Evolutionary conservation across 2,888 invertebrate genomes (phyloP), one percentile per base, ranked within the genome.

Genomic region (Yponomeuta plumbellus): DNA sequence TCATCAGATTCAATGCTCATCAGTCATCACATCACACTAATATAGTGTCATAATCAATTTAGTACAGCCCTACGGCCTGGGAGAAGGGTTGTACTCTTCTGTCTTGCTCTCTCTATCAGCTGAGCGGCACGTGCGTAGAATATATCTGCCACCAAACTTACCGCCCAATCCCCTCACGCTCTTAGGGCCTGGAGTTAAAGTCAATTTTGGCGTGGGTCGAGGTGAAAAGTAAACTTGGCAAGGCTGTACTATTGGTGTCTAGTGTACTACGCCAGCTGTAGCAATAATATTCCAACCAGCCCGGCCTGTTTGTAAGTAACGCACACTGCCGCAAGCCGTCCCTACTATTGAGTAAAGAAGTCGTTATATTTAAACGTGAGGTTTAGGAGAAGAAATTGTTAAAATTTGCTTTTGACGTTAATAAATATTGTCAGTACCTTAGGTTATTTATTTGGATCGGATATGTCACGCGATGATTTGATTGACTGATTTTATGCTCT

Each of bases 41-140:
- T 17, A 17, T 52, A 2, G 3, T 52, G 13, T 17, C 17, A 17
- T 13, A 13, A 52, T 52, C 44, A 1, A 52, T 52, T 52, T 52
- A 52, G 44, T 61, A 34, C 63, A 63, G n/a, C 63, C n/a, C 66
- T 66, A 62, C 3, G 10, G 21, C 59, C 34, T 61, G 67, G 66
- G 58, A 58, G 59, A 58, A 20, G 65, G 65, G 52, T 64, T 61
- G 57, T 61, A 58, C 59, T 69, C 77, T 75, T 74, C 78, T 77
- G 77, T 74, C 69, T 75, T 75, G 80, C 84, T 80, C 83, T 71
- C 81, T 82, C 83, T 84, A 80, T 88, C 89, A 90, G 90, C 89
- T 91, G 90, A 86, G 85, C 79, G 80, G 80, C 89, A 88, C 90
- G 89, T 89, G 88, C 84, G 76, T 74, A 69, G 79, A 73, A 78